These are phyloP conservation scores for Phortica magna DNA, from an alignment of 2,888 invertebrate species.

Conservation along the genomic window DNA sequence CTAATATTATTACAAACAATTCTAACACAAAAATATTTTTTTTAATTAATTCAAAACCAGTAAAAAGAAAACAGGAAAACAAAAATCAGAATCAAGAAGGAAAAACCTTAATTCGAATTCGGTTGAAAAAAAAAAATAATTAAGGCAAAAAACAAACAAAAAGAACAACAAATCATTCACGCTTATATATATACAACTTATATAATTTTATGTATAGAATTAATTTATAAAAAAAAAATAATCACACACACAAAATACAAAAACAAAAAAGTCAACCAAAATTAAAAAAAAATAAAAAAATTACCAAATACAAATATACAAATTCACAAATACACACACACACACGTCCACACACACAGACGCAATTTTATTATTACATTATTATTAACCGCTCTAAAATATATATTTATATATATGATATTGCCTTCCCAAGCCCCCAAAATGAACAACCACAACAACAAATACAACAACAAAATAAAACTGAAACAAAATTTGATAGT, in stretches of 20 bases:
- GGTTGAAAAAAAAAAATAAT: not conserved
- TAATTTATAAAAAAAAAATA: constrained; percentile 6
- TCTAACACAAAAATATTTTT: constrained; percentile 7
- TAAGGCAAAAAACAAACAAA: not conserved
- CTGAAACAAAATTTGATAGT: not conserved
- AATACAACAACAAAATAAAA: constrained; percentile 19
- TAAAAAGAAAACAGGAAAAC: not conserved
- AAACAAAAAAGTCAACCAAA: not conserved
- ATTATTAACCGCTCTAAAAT: too few species aligned
- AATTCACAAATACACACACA: too few species aligned
- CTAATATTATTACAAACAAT: constrained; percentile 23
- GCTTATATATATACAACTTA: constrained; percentile 20
- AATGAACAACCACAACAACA: constrained; percentile 1
- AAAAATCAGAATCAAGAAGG: not conserved
- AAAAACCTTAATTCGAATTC: not conserved
- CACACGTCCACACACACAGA: too few species aligned
- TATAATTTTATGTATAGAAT: not conserved
- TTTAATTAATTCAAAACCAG: not conserved
- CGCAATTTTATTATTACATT: too few species aligned
- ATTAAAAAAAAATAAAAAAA: not conserved
- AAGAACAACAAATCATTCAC: constrained; percentile 20
- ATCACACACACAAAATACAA: too few species aligned
- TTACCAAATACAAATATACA: not conserved
- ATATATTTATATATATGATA: too few species aligned
- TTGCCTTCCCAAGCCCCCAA: not conserved